phyloP scores from a whole-genome alignment of 2,888 invertebrate genomes.

The Blera fallax region DNA sequence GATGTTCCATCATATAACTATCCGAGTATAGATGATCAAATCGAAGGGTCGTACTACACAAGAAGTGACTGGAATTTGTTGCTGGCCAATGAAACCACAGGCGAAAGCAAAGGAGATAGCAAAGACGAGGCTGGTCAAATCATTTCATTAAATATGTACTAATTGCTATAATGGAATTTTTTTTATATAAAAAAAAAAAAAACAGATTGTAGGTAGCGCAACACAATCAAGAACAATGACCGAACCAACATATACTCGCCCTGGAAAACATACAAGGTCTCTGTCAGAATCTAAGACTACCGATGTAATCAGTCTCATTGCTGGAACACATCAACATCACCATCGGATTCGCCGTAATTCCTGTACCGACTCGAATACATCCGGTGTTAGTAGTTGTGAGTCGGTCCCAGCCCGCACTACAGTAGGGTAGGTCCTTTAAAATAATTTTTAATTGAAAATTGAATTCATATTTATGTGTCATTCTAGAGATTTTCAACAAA shows the following conservation, averaged over 20 bases:
- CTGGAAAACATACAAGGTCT: constrained; percentile 85
- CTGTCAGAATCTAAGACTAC: constrained; percentile 88
- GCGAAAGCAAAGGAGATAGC: constrained; percentile 76
- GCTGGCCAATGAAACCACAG: constrained; percentile 77
- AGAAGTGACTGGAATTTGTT: constrained; percentile 80
- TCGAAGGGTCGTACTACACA: constrained; percentile 79
- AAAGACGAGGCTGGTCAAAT: constrained; percentile 52
- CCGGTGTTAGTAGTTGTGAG: constrained; percentile 92
- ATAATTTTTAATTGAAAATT: not conserved
- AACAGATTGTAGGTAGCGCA: constrained; percentile 54
- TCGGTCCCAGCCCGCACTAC: constrained; percentile 86
- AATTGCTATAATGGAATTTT: constrained; percentile 16
- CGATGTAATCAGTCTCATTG: constrained; percentile 82
- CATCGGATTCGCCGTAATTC: constrained; percentile 84
- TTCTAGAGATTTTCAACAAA: constrained; percentile 86
- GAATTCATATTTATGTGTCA: not conserved
- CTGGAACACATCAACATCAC: constrained; percentile 76
- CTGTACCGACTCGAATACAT: constrained; percentile 90
- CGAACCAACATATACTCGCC: constrained; percentile 79
- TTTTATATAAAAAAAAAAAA: not conserved
- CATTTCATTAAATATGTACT: not conserved
- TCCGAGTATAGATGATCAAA: constrained; percentile 80
- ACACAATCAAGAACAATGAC: constrained; percentile 83
- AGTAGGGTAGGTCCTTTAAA: constrained; percentile 82
- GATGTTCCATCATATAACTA: constrained; percentile 81